Conservation (phyloP, 2,113 vertebrate genomes). For the Vulpes vulpes region DNA sequence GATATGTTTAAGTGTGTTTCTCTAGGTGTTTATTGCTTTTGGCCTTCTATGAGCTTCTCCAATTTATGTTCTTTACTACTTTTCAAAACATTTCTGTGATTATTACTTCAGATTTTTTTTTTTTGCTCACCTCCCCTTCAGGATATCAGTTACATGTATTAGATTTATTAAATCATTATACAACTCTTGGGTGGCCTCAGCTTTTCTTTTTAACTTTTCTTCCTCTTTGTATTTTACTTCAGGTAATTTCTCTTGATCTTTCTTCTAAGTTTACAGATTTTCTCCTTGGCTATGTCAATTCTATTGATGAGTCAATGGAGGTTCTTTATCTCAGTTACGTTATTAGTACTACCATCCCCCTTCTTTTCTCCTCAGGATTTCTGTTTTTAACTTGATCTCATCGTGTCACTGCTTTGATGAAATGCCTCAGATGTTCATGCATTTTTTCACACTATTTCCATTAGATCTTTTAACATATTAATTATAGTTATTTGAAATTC, state of each 20-base stretch:
- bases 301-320: neutral
- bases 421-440: neutral
- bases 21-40: neutral
- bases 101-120: neutral
- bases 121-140: neutral
- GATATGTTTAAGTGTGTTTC: neutral
- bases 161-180: neutral
- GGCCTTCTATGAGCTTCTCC: neutral
- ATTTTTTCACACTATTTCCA: neutral
- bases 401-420: neutral
- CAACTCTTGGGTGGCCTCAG: neutral
- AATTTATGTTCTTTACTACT: neutral
- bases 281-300: neutral
- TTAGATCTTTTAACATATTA: neutral
- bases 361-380: neutral
- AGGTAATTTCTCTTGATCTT: neutral
- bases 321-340: neutral
- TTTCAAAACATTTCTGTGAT: neutral
- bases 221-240: neutral
- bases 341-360: neutral
- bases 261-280: neutral
- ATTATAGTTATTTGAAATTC: neutral
- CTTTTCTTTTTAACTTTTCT: neutral
- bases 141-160: neutral
- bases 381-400: neutral